Conservation (phyloP, 2,797 vertebrate genomes). For the Tokudaia muenninki region DNA sequence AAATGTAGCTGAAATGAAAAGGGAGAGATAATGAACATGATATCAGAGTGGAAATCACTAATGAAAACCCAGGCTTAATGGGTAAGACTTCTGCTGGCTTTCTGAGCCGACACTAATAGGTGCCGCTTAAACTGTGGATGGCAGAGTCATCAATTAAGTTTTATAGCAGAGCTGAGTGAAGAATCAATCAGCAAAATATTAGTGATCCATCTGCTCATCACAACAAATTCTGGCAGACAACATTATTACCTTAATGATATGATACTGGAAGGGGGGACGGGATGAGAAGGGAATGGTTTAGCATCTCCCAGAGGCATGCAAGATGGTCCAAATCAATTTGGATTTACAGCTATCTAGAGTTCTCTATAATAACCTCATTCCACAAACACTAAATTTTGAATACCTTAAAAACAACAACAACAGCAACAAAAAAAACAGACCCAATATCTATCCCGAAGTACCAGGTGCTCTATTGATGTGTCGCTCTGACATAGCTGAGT, state of each 20-base stretch:
- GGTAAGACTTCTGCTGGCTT: background rate
- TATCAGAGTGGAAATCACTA: background rate
- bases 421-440: conserved; percentile 24
- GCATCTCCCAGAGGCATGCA: conserved; percentile 70
- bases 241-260: conserved; percentile 79
- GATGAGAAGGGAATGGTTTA: conserved; percentile 32
- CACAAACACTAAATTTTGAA: conserved; percentile 82
- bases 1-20: background rate
- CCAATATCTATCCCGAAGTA: conserved; percentile 47
- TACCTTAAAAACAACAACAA: conserved; percentile 54
- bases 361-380: conserved; percentile 77
- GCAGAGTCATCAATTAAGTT: conserved; percentile 74
- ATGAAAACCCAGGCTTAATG: conserved; percentile 19
- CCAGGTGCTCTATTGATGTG: conserved; percentile 48
- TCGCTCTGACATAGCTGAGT: background rate
- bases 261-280: background rate
- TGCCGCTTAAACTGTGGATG: conserved; percentile 46
- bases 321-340: conserved; percentile 74
- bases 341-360: conserved; percentile 66
- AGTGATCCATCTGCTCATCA: conserved; percentile 82
- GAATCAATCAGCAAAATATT: conserved; percentile 81
- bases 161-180: conserved; percentile 72
- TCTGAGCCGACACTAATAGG: conserved; percentile 57
- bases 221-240: conserved; percentile 75
- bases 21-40: conserved; percentile 9